phyloP scores from a whole-genome alignment of 2,888 invertebrate species.

The Opisthograptis luteolata region DNA sequence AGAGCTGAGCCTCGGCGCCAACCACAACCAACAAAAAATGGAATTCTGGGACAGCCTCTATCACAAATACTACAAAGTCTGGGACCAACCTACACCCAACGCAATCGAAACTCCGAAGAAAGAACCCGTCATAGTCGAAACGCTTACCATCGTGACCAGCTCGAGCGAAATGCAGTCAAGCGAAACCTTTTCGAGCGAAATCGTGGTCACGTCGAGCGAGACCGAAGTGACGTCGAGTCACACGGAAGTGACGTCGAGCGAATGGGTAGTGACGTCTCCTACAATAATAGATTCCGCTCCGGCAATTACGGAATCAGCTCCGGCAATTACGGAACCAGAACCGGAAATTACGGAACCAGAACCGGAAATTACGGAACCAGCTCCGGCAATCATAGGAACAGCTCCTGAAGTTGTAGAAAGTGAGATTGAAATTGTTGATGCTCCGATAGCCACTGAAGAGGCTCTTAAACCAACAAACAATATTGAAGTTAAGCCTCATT shows the following conservation, averaged over 20 bases:
- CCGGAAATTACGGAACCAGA: neutral
- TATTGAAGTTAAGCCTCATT: constrained; percentile 22
- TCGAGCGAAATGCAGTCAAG: constrained; percentile 19
- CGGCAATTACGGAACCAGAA: constrained; percentile 5
- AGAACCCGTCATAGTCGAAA: constrained; percentile 41
- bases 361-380: constrained; percentile 2
- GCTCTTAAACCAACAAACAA: constrained; percentile 1
- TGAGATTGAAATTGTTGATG: neutral
- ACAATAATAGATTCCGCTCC: constrained; percentile 2
- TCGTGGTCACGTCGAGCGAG: constrained; percentile 9
- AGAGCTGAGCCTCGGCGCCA: constrained; percentile 61
- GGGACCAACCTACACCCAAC: constrained; percentile 60
- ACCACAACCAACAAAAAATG: constrained; percentile 70
- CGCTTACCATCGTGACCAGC: constrained; percentile 22
- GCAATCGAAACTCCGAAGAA: constrained; percentile 35
- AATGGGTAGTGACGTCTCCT: constrained; percentile 6
- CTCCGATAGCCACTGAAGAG: constrained; percentile 23
- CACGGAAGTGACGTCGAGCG: constrained; percentile 18
- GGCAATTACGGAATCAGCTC: neutral
- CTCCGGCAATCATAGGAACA: constrained; percentile 13
- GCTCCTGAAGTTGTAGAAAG: constrained; percentile 22
- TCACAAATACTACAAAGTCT: constrained; percentile 68
- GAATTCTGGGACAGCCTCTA: constrained; percentile 73
- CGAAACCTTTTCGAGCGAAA: neutral
- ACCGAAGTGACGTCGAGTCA: constrained; percentile 19